A percentile compares a stretch with the other conserved stretches of the same genome.
phyloP scores from a whole-genome alignment of 2,113 vertebrate genomes.

The Setophaga kirtlandii region DNA sequence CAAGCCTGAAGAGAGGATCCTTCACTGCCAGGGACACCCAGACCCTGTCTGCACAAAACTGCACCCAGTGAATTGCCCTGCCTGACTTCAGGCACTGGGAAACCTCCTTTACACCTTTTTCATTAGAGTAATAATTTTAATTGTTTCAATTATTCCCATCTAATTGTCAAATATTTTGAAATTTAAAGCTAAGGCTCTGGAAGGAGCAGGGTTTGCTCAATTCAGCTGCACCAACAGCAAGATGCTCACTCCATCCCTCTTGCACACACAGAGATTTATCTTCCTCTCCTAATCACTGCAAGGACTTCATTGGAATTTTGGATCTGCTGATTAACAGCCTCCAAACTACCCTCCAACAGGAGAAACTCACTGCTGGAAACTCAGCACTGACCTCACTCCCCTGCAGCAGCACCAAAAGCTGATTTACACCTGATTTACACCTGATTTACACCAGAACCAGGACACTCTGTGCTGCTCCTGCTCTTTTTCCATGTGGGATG shows the following conservation, averaged over 20 bases:
- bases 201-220: neutral
- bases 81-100: slow-evolving; percentile 2
- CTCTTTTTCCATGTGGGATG: neutral
- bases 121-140: slow-evolving; percentile 21
- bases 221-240: neutral
- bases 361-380: neutral
- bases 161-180: slow-evolving; percentile 57
- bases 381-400: neutral
- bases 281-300: neutral
- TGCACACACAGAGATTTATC: neutral
- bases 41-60: neutral
- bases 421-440: neutral
- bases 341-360: neutral
- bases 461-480: neutral
- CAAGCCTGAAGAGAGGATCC: neutral
- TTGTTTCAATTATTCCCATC: slow-evolving; percentile 56
- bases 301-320: neutral
- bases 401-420: fast-evolving
- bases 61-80: neutral
- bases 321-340: neutral
- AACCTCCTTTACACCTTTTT: slow-evolving; percentile 6
- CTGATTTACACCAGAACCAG: neutral
- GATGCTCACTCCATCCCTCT: neutral
- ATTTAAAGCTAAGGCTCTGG: neutral
- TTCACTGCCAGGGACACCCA: neutral